Base-by-base conservation (phyloP, 1,140 invertebrate genomes). In the Aphelinus certus region DNA sequence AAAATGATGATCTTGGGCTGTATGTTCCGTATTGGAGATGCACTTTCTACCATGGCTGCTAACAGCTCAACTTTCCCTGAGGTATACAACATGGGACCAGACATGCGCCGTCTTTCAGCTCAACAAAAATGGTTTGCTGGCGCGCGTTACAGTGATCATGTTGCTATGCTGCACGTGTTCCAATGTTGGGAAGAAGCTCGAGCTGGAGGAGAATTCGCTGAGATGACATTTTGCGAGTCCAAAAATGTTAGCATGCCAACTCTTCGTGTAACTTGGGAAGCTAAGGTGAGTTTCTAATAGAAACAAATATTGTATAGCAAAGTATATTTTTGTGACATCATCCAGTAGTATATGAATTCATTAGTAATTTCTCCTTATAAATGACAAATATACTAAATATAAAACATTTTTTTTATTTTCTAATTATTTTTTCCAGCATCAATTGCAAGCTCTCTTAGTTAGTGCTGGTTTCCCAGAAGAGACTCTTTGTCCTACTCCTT, bases 1-100 rank as follows among this genome's bases (percentile, higher is more conserved):
- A 98, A 97, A 88, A 98, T 98, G 96, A 94, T 98, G 90, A 92
- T 98, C 43, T 88, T 98, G 43, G 96, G 95, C 1, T 92, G 92
- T 45, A 92, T 97, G 75, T 94, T 98, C 79, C 91, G 92, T 62
- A 93, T 94, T 78, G 96, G 95, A 1, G 96, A 98, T 87, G 93
- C 97, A 1, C 87, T 97, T 43, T 94, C 95, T 7, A 97, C 95
- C 2, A 96, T 99, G 90, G 97, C 97, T 4, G 96, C 97, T 2
- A 97, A 98, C 82, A 95, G 94, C 7, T 95, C 94, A 48, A 96
- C 95, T 2, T 97, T 97, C 81, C 95, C 95, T 0, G 96, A 98
- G 85, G 95, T 97, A 2, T 97, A 97, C 82, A 90, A 89, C 73
- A 91, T 92, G 68, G 83, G 83, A 7, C 83, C 85, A 65, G 92